Base-by-base conservation (phyloP, 2,888 invertebrate species). In the Sarcophaga rosellei region DNA sequence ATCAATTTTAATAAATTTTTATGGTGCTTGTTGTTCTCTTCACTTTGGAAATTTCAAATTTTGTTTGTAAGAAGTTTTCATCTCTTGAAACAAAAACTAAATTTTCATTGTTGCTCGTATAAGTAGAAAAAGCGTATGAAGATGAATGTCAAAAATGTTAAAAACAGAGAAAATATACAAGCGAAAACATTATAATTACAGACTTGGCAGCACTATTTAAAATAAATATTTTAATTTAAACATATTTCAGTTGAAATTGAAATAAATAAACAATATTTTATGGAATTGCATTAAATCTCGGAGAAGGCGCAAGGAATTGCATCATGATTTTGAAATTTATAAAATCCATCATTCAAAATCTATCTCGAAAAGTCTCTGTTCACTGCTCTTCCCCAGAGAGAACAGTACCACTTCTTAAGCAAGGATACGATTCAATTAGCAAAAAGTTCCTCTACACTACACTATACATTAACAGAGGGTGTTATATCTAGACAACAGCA, bases 61-160 rank as follows among this genome's bases (percentile, higher is more conserved):
- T 59, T 23, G 20, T 77, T 72, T 74, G 35, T 66, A 53, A 77
- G 72, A 84, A 77, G 57, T 77, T 82, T 73, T 72, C 45, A 82
- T 77, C 25, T 74, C 74, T 81, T 74, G 12, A 79, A 84, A 66
- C 23, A 85, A 85, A 85, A 81, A 73, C 20, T 45, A 77, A 77
- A 45, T 84, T 88, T 84, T 74, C 74, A 85, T 83, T 88, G 86
- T 85, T 88, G 84, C 84, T 83, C 79, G 76, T 63, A 77, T 66
- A 72, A 80, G 21, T 68, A 21, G 73, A 25, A 66, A 65, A 44
- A 23, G 73, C 72, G 68, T 59, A 62, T 20, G 47, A 76, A 73
- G 76, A 45, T 57, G 72, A 84, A 80, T 65, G 84, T 79, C 84
- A 83, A 84, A 84, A 62, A 75, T 69, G 44, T 47, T 69, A 15